A percentile compares a stretch with the other conserved stretches of the same genome.
Conservation (phyloP, 1,140 invertebrate genomes). For the Mya arenaria region DNA sequence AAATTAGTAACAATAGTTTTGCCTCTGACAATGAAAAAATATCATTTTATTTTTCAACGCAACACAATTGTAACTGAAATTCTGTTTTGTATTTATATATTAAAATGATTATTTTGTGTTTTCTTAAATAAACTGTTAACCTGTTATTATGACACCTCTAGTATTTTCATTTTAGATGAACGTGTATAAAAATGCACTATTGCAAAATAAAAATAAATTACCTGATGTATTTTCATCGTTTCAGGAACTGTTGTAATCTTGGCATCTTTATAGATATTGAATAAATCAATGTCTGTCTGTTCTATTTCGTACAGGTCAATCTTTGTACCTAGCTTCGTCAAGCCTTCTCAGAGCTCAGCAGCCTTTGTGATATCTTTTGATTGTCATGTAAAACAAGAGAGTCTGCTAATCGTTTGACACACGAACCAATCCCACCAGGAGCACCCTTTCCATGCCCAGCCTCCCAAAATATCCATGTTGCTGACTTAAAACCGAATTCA, state of each 20-base stretch:
- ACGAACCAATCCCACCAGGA: conserved; percentile 80
- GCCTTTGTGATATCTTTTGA: neutral
- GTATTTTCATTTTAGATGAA: neutral
- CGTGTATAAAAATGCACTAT: neutral
- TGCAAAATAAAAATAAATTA: conserved; percentile 4
- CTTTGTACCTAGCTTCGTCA: neutral
- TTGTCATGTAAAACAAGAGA: neutral
- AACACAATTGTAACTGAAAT: no score
- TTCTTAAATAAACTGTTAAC: neutral
- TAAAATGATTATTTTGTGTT: no score
- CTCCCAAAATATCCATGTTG: conserved; percentile 80
- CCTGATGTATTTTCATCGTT: conserved; percentile 15
- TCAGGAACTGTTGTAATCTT: neutral
- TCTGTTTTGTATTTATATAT: no score
- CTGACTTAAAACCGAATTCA: conserved; percentile 48
- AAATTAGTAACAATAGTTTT: no score
- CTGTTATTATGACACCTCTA: neutral
- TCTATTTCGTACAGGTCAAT: neutral
- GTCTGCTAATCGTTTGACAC: conserved; percentile 77
- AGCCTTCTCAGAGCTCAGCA: neutral
- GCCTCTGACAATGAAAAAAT: no score
- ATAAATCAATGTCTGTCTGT: neutral
- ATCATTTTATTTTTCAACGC: no score
- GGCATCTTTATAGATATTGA: neutral
- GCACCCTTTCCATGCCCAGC: conserved; percentile 81